Evolutionary conservation across 2,888 invertebrate genomes (phyloP).

Genomic region (Mythimna pallens): DNA sequence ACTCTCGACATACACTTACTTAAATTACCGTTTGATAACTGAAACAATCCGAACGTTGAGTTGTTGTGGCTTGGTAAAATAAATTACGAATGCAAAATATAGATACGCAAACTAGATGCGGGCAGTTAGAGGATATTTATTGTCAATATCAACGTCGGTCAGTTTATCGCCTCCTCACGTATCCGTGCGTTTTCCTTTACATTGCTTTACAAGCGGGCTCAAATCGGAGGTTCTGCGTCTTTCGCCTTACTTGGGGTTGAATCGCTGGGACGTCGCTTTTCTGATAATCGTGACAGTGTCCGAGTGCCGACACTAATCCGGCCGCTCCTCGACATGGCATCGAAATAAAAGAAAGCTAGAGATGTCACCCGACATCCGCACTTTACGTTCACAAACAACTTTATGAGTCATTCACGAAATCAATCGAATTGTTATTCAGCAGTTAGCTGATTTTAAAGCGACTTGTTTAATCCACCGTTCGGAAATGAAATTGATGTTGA

Average conservation of each 20-base stretch:
- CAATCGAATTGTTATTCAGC: constrained; percentile 53
- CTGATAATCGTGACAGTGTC: constrained; percentile 72
- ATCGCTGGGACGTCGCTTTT: constrained; percentile 69
- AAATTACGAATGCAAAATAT: constrained; percentile 43
- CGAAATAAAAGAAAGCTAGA: constrained; percentile 83
- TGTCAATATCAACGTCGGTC: constrained; percentile 50
- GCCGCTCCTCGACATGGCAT: constrained; percentile 74
- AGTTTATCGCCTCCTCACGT: constrained; percentile 61
- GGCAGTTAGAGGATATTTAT: constrained; percentile 50
- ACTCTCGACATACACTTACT: constrained; percentile 65
- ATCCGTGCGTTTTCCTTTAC: constrained; percentile 60
- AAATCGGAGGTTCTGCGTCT: constrained; percentile 64
- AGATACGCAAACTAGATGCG: constrained; percentile 7
- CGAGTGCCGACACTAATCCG: constrained; percentile 75
- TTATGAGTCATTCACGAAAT: constrained; percentile 68
- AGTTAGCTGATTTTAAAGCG: constrained; percentile 33
- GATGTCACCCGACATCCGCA: constrained; percentile 69
- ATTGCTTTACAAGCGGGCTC: constrained; percentile 58
- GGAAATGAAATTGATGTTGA: constrained; percentile 41
- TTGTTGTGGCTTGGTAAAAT: constrained; percentile 46
- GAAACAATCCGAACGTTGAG: constrained; percentile 57
- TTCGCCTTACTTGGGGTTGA: constrained; percentile 65
- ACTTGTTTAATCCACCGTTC: constrained; percentile 10
- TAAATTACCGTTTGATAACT: constrained; percentile 65
- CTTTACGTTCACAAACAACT: constrained; percentile 58